Percentiles rank a stretch among this genome's conserved stretches.
phyloP scores from a whole-genome alignment of 2,113 vertebrate species.

The Gulo gulo region DNA sequence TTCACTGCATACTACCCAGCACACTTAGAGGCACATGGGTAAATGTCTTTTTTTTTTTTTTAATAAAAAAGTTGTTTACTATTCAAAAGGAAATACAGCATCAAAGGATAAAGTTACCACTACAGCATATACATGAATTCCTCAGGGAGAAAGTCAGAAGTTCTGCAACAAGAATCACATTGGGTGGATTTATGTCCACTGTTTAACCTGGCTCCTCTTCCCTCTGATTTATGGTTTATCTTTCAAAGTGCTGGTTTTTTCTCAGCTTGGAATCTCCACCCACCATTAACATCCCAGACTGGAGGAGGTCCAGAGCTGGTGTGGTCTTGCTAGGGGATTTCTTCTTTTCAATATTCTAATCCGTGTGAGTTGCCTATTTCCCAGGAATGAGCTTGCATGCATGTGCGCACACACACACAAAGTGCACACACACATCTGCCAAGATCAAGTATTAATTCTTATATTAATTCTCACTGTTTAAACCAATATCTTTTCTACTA shows the following conservation, averaged over 20 bases:
- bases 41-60: neutral
- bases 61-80: neutral
- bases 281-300: neutral
- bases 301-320: neutral
- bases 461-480: neutral
- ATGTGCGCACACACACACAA: neutral
- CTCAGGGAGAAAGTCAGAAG: neutral
- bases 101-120: neutral
- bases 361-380: neutral
- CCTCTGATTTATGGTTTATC: neutral
- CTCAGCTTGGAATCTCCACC: neutral
- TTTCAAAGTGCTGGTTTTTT: neutral
- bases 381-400: neutral
- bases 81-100: neutral
- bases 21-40: neutral
- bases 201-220: neutral
- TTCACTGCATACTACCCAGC: neutral
- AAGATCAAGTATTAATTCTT: neutral
- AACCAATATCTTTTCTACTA: neutral
- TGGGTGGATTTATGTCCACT: neutral
- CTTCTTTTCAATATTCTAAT: neutral
- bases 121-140: neutral
- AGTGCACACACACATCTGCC: neutral
- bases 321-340: neutral
- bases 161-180: neutral